A percentile compares a stretch with the other conserved stretches of the same genome.
Evolutionary conservation across 2,113 vertebrate species (phyloP).

Genomic region (Charadrius vociferus): DNA sequence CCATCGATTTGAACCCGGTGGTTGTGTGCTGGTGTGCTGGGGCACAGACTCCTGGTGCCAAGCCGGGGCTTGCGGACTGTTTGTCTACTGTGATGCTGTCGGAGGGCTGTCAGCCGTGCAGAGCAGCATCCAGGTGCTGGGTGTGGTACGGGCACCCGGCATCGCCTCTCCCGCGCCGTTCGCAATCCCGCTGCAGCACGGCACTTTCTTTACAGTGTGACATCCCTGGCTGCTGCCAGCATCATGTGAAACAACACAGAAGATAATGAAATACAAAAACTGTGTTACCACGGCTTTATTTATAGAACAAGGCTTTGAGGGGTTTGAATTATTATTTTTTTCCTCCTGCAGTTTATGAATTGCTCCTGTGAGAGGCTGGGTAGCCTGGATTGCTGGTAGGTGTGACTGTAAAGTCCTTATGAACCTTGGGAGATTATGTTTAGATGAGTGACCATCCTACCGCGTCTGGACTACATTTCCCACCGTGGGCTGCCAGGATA

Average conservation of each 20-base stretch:
- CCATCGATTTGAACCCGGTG: rapidly evolving
- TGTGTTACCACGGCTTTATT: constrained; percentile 12
- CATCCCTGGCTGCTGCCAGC: background rate
- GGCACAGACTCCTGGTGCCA: background rate
- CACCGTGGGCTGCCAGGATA: background rate
- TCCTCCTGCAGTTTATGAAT: background rate
- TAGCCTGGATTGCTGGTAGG: background rate
- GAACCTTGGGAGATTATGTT: background rate
- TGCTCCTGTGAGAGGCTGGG: background rate
- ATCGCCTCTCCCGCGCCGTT: rapidly evolving
- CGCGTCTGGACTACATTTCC: background rate
- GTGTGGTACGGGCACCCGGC: background rate
- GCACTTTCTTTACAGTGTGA: background rate
- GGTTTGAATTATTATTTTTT: background rate
- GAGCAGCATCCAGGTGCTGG: background rate
- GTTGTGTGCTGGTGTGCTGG: background rate
- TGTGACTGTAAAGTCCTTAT: background rate
- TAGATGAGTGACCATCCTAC: constrained; percentile 2
- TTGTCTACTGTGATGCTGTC: background rate
- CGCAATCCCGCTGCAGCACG: background rate
- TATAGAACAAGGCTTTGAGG: constrained; percentile 28
- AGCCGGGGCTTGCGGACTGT: background rate
- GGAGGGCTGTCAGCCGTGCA: background rate
- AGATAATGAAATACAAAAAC: constrained; percentile 16
- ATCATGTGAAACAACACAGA: background rate